A percentile compares a stretch with the other conserved stretches of the same genome.
phyloP scores from a whole-genome alignment of 1,140 invertebrate genomes.

The Fopius arisanus region DNA sequence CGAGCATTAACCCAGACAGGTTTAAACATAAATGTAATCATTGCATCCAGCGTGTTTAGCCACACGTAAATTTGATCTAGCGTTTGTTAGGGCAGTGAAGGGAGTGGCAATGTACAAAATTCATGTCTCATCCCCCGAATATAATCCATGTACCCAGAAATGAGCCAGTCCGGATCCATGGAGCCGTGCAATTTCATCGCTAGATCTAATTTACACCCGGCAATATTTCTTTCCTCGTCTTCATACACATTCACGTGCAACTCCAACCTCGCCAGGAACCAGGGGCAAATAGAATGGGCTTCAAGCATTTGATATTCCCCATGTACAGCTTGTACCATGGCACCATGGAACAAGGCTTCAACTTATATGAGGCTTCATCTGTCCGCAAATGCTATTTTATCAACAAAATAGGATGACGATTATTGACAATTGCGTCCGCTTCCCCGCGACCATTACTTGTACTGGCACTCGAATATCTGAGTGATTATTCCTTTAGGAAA shows the following conservation, averaged over 20 bases:
- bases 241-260: neutral
- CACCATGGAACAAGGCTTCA: no score
- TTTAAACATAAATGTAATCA: neutral
- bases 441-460: constrained; percentile 26
- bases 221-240: constrained; percentile 1
- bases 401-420: constrained; percentile 19
- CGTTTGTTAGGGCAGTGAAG: neutral
- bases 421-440: constrained; percentile 28
- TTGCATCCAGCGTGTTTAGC: constrained; percentile 15
- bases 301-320: neutral
- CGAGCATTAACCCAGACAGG: neutral
- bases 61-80: constrained; percentile 36
- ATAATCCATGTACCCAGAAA: neutral
- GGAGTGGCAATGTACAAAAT: neutral
- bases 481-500: neutral
- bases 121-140: neutral
- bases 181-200: constrained; percentile 20
- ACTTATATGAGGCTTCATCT: constrained; percentile 1
- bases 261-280: neutral
- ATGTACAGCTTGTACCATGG: neutral
- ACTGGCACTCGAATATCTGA: constrained; percentile 19
- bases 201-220: constrained; percentile 30
- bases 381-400: neutral
- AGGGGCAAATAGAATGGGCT: neutral
- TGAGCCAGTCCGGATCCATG: neutral